phyloP scores from a whole-genome alignment of 2,797 vertebrate species.

The Thalassophryne amazonica region DNA sequence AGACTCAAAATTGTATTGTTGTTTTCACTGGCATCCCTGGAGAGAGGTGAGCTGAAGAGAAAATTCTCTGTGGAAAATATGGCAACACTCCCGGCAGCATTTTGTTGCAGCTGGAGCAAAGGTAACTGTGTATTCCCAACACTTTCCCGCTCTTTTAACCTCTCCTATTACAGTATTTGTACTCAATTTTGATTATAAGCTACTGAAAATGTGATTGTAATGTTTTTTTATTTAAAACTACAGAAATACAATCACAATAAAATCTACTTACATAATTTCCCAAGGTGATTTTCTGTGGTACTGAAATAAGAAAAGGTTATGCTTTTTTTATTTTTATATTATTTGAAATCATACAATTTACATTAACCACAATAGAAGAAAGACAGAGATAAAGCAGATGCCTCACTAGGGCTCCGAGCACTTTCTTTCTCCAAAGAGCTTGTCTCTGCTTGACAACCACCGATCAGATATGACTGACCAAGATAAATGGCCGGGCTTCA shows the following conservation, averaged over 20 bases:
- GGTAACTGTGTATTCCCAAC: background rate
- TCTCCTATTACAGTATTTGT: background rate
- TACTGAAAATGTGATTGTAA: no score
- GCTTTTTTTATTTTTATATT: no score
- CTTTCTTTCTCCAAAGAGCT: slow-evolving; percentile 51
- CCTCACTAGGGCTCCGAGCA: slow-evolving; percentile 25
- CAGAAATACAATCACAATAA: no score
- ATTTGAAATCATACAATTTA: no score
- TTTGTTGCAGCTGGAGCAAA: slow-evolving; percentile 2
- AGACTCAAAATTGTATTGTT: background rate
- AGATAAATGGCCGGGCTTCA: slow-evolving; percentile 56
- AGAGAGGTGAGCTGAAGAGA: slow-evolving; percentile 14
- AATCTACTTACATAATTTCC: no score
- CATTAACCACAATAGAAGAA: no score
- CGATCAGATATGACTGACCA: slow-evolving; percentile 73
- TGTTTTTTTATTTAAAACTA: no score
- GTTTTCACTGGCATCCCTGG: slow-evolving; percentile 1
- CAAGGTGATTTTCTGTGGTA: no score
- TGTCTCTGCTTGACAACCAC: slow-evolving; percentile 59
- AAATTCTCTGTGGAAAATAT: slow-evolving; percentile 23
- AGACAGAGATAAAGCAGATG: slow-evolving; percentile 20
- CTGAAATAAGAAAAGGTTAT: no score
- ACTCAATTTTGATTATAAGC: no score
- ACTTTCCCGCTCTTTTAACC: background rate
- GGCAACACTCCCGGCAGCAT: slow-evolving; percentile 3